phyloP scores from a whole-genome alignment of 53 echinoderm and acorn worm genomes.

The Mesocentrotus franciscanus region DNA sequence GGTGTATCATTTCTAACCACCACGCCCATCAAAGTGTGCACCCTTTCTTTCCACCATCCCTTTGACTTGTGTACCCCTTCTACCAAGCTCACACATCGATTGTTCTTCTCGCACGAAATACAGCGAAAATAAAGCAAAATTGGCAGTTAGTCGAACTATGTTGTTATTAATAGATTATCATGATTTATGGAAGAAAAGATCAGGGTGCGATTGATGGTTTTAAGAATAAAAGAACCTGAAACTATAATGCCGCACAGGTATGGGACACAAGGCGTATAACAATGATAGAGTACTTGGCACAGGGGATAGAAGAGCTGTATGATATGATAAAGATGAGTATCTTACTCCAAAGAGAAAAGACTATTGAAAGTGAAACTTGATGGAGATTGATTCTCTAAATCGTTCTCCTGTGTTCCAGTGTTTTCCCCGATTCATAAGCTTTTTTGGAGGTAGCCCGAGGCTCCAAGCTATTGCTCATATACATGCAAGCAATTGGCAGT shows the following conservation, averaged over 20 bases:
- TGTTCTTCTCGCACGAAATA: no score
- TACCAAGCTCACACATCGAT: no score
- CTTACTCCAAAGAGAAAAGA: conserved; percentile 31
- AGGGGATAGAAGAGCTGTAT: not conserved
- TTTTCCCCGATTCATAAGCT: not conserved
- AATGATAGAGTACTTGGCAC: not conserved
- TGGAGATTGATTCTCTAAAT: conserved; percentile 11
- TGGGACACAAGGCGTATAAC: not conserved
- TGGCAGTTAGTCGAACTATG: not conserved
- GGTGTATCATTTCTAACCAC: no score
- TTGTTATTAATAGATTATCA: not conserved
- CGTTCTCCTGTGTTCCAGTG: not conserved
- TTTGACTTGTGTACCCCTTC: no score
- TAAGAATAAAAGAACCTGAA: not conserved
- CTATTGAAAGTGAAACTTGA: conserved; percentile 36
- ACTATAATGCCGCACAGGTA: not conserved
- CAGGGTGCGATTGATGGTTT: not conserved
- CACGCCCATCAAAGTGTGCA: no score
- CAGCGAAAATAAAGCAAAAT: not conserved
- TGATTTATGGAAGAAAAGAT: not conserved
- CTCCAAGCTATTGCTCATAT: conserved; percentile 53
- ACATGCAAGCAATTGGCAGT: conserved; percentile 64
- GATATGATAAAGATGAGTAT: conserved; percentile 39
- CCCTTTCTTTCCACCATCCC: no score
- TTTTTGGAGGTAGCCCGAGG: not conserved